Percentiles rank a stretch among this genome's conserved stretches.
phyloP scores from a whole-genome alignment of 2,797 vertebrate species.

The Dicrostonyx torquatus region DNA sequence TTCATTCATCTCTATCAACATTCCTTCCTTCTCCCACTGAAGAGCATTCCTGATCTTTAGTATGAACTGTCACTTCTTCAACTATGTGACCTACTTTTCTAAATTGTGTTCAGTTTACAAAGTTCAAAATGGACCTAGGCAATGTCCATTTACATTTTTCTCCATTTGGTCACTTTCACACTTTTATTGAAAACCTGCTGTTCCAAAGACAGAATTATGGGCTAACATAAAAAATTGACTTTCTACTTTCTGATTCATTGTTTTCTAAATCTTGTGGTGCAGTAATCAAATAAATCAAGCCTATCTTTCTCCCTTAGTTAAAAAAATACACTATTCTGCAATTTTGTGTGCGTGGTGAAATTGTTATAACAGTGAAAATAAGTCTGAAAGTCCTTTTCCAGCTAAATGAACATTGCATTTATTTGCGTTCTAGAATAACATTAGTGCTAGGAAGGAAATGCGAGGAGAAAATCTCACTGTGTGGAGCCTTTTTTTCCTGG shows the following conservation, averaged over 20 bases:
- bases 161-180: neutral
- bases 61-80: neutral
- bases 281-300: neutral
- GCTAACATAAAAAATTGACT: neutral
- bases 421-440: conserved; percentile 2
- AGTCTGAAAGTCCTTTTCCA: conserved; percentile 14
- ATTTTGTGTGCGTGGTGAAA: neutral
- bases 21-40: neutral
- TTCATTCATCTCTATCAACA: neutral
- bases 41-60: neutral
- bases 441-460: conserved; percentile 54
- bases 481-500: conserved; percentile 71
- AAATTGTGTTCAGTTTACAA: neutral
- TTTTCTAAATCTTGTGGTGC: conserved; percentile 44
- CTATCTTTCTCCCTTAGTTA: neutral
- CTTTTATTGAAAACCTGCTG: neutral
- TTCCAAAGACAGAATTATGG: neutral
- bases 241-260: conserved; percentile 1
- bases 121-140: neutral
- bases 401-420: neutral
- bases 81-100: conserved; percentile 1
- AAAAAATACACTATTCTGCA: neutral
- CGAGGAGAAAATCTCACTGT: conserved; percentile 70
- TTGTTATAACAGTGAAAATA: neutral
- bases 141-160: neutral